Evolutionary conservation across 2,888 invertebrate species (phyloP).

Genomic region (Celastrina argiolus): DNA sequence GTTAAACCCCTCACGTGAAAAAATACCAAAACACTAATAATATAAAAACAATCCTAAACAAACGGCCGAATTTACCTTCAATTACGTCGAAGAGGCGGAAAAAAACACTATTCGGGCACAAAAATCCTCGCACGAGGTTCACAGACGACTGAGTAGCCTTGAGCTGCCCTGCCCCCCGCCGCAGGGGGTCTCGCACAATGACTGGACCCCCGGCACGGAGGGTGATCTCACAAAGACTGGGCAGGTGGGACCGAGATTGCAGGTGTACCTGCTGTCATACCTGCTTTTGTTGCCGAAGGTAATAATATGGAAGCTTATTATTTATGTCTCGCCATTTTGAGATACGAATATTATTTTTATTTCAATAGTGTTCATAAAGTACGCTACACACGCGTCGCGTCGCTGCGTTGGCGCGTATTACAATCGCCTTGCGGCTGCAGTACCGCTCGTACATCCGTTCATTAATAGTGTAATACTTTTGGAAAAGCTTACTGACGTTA

Average conservation of each 20-base stretch:
- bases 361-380: no score
- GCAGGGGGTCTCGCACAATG: conserved; percentile 31
- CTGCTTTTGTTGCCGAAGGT: conserved; percentile 40
- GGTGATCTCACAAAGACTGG: conserved; percentile 13
- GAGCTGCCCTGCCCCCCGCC: conserved; percentile 46
- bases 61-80: conserved; percentile 24
- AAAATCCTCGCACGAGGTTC: conserved; percentile 53
- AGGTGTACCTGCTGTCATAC: conserved; percentile 66
- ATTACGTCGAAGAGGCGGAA: conserved; percentile 25
- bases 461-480: no score
- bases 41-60: conserved; percentile 21
- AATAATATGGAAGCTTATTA: neutral
- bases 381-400: no score
- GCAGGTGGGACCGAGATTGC: conserved; percentile 37
- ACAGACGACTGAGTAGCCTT: conserved; percentile 57
- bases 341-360: no score
- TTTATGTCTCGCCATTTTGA: neutral
- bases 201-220: conserved; percentile 21
- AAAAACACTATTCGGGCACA: conserved; percentile 33
- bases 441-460: no score
- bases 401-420: no score
- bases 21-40: conserved; percentile 22
- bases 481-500: no score
- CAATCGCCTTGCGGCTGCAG: no score
- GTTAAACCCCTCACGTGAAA: conserved; percentile 13